A percentile compares a stretch with the other conserved stretches of the same genome.
phyloP scores from a whole-genome alignment of 2,113 vertebrate species.

The Takifugu flavidus region DNA sequence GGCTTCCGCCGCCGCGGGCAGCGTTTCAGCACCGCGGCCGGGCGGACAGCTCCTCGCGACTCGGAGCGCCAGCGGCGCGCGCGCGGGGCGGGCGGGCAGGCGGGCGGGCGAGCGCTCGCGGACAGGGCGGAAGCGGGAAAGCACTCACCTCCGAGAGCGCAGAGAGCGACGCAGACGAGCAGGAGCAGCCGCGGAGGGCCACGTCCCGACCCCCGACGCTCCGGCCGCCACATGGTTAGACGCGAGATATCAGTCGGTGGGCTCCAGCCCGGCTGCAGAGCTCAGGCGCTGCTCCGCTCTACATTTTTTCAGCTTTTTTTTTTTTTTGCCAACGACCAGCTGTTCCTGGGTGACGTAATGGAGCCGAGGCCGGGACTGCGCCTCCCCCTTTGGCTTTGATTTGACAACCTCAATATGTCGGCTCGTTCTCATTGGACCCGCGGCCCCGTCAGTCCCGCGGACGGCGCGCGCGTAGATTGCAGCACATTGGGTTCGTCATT shows the following conservation, averaged over 20 bases:
- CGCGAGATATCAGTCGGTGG: conserved; percentile 48
- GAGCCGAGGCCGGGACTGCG: conserved; percentile 58
- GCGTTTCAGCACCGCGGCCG: conserved; percentile 25
- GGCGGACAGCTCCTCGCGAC: conserved; percentile 74
- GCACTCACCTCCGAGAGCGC: conserved; percentile 77
- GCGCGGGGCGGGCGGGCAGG: background rate
- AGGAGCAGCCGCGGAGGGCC: conserved; percentile 70
- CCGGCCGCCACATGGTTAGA: conserved; percentile 72
- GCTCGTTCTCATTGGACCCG: conserved; percentile 62
- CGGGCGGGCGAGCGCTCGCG: background rate
- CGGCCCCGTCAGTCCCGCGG: conserved; percentile 52
- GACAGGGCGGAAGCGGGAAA: background rate
- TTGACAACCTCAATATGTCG: conserved; percentile 59
- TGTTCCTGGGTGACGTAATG: conserved; percentile 81
- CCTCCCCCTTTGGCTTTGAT: conserved; percentile 70
- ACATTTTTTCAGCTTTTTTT: conserved; percentile 75
- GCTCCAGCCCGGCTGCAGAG: conserved; percentile 68
- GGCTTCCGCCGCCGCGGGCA: conserved; percentile 58
- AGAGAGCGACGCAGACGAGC: conserved; percentile 70
- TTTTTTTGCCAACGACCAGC: conserved; percentile 74
- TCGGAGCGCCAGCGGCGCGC: conserved; percentile 20
- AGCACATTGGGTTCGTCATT: conserved; percentile 49
- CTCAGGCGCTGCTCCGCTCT: conserved; percentile 74
- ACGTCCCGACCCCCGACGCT: conserved; percentile 58
- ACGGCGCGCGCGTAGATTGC: conserved; percentile 57